A percentile compares a stretch with the other conserved stretches of the same genome.
phyloP scores from a whole-genome alignment of 2,888 invertebrate species.

The Melinaea marsaeus region DNA sequence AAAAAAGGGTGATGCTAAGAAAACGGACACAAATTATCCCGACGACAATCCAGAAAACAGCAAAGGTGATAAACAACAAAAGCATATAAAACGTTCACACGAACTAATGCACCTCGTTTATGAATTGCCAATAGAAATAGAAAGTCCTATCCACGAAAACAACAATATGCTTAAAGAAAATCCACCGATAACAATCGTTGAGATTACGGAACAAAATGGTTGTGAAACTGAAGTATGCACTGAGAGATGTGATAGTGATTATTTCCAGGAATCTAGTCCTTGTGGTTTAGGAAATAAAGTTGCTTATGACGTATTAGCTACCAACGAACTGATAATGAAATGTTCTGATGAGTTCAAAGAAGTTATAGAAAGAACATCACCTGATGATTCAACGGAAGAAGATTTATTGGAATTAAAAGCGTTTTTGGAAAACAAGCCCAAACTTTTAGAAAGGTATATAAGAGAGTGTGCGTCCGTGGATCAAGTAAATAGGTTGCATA shows the following conservation, averaged over 20 bases:
- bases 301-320: constrained; percentile 59
- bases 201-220: constrained; percentile 72
- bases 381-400: constrained; percentile 65
- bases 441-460: constrained; percentile 85
- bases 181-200: constrained; percentile 69
- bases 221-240: constrained; percentile 61
- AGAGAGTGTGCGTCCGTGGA: constrained; percentile 85
- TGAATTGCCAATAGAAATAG: constrained; percentile 66
- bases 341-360: constrained; percentile 62
- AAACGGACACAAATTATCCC: constrained; percentile 53
- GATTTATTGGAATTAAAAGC: constrained; percentile 62
- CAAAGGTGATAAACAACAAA: constrained; percentile 47
- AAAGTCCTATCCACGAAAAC: constrained; percentile 47
- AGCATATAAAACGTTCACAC: constrained; percentile 52
- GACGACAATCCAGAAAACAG: constrained; percentile 52
- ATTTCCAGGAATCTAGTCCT: constrained; percentile 56
- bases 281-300: constrained; percentile 65
- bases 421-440: constrained; percentile 77
- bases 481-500: constrained; percentile 79
- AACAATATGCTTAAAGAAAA: constrained; percentile 71
- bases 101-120: constrained; percentile 72
- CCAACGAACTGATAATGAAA: constrained; percentile 58
- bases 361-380: constrained; percentile 62
- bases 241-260: constrained; percentile 54
- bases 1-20: constrained; percentile 59